Percentiles rank a stretch among this genome's conserved stretches.
Conservation (phyloP, 2,797 vertebrate genomes). For the Pagetopsis macropterus region DNA sequence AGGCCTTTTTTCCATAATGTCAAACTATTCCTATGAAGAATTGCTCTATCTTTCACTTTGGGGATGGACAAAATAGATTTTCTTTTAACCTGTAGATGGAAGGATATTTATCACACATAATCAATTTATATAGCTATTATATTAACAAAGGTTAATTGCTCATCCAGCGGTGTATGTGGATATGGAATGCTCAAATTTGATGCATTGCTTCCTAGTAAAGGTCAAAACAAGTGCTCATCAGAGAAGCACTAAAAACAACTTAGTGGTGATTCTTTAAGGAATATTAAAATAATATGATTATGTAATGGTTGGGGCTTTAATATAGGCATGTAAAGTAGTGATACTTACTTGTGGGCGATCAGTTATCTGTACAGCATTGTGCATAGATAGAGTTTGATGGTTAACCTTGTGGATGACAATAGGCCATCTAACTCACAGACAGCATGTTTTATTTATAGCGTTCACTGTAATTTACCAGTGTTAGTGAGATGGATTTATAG, state of each 20-base stretch:
- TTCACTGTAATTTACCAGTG: background rate
- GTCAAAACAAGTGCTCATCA: constrained; percentile 15
- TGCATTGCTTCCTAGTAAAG: background rate
- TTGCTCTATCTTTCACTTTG: background rate
- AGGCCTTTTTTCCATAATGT: background rate
- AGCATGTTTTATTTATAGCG: background rate
- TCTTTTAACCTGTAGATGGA: background rate
- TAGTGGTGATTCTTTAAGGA: background rate
- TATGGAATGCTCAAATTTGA: constrained; percentile 6
- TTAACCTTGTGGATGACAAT: background rate
- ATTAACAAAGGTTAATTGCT: background rate
- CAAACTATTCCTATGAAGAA: background rate
- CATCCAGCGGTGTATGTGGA: background rate
- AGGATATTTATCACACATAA: background rate
- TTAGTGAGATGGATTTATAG: background rate
- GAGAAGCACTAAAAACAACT: constrained; percentile 7
- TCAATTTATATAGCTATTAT: background rate
- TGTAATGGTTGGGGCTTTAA: background rate
- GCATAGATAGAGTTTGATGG: background rate
- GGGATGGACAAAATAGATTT: background rate
- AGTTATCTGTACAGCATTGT: constrained; percentile 1
- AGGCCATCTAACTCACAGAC: background rate
- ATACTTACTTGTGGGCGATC: background rate
- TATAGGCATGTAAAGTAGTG: no score
- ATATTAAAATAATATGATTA: background rate